phyloP scores from a whole-genome alignment of 2,888 invertebrate genomes.

The Merodon equestris region DNA sequence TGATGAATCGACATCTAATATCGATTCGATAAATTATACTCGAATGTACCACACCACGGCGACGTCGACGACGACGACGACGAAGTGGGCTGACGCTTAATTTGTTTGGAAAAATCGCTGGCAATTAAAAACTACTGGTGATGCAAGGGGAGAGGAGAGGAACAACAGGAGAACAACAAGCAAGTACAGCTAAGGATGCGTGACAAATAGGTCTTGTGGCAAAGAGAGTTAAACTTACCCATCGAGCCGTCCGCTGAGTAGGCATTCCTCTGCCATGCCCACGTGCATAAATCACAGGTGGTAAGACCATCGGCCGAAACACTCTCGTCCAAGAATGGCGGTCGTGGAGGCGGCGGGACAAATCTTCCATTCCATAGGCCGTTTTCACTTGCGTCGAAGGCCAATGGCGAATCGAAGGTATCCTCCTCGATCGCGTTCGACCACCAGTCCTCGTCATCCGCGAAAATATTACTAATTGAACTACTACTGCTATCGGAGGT shows the following conservation, averaged over 20 bases:
- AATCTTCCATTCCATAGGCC: slow-evolving; percentile 80
- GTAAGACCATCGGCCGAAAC: slow-evolving; percentile 84
- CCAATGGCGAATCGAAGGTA: slow-evolving; percentile 78
- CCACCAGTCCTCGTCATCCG: slow-evolving; percentile 78
- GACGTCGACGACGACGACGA: slow-evolving; percentile 16
- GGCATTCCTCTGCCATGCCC: slow-evolving; percentile 84
- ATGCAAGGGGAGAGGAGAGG: background rate
- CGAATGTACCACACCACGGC: slow-evolving; percentile 20
- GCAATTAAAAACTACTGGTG: slow-evolving; percentile 59
- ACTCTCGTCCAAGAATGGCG: slow-evolving; percentile 83
- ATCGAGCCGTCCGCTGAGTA: slow-evolving; percentile 82
- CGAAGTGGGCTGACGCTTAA: slow-evolving; percentile 66
- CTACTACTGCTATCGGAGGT: slow-evolving; percentile 68
- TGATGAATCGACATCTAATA: slow-evolving; percentile 78
- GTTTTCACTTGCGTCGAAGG: slow-evolving; percentile 79
- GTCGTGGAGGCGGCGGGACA: slow-evolving; percentile 85
- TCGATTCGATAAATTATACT: slow-evolving; percentile 75
- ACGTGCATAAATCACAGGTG: slow-evolving; percentile 86
- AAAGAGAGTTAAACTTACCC: slow-evolving; percentile 79
- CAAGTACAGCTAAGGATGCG: slow-evolving; percentile 60
- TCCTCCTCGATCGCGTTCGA: slow-evolving; percentile 79
- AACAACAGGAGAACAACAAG: background rate
- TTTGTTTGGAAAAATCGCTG: slow-evolving; percentile 65
- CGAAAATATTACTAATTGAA: slow-evolving; percentile 72
- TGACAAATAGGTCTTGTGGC: slow-evolving; percentile 60